These are phyloP conservation scores for Brachionus paranguensis DNA, from an alignment of 1,140 invertebrate genomes.

Conservation along the genomic window DNA sequence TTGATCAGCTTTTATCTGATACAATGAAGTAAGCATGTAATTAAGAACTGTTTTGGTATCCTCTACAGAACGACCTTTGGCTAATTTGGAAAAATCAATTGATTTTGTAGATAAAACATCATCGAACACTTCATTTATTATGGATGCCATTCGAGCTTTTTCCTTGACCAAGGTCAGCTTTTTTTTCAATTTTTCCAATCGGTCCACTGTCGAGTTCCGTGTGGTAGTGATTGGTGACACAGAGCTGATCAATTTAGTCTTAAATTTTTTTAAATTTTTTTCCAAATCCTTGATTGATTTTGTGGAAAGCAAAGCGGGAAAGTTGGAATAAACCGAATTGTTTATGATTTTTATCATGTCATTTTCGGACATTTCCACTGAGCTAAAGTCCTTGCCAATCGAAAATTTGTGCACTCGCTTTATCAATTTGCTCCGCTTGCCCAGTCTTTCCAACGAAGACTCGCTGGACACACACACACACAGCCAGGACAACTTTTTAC, in stretches of 20 bases:
- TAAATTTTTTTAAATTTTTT: neutral
- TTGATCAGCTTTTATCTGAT: neutral
- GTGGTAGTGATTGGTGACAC: neutral
- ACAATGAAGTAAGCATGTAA: neutral
- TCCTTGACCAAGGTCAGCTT: neutral
- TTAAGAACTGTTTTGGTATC: neutral
- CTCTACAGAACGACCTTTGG: slow-evolving; percentile 14
- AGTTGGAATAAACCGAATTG: slow-evolving; percentile 14
- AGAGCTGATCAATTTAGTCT: neutral
- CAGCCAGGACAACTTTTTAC: neutral
- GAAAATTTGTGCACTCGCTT: slow-evolving; percentile 10
- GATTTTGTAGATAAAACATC: neutral
- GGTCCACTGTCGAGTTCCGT: neutral
- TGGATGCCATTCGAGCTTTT: neutral
- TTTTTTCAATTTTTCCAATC: slow-evolving; percentile 12
- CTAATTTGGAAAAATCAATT: slow-evolving; percentile 1
- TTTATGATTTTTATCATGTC: neutral
- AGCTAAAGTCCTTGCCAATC: neutral
- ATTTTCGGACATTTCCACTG: slow-evolving; percentile 11
- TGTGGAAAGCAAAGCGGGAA: neutral
- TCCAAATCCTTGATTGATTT: neutral
- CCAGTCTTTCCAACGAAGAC: neutral
- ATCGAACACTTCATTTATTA: slow-evolving; percentile 13
- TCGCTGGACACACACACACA: neutral
- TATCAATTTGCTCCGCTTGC: neutral